Evolutionary conservation across 1,140 invertebrate genomes (phyloP).

Genomic region (Phenacoccus solenopsis): DNA sequence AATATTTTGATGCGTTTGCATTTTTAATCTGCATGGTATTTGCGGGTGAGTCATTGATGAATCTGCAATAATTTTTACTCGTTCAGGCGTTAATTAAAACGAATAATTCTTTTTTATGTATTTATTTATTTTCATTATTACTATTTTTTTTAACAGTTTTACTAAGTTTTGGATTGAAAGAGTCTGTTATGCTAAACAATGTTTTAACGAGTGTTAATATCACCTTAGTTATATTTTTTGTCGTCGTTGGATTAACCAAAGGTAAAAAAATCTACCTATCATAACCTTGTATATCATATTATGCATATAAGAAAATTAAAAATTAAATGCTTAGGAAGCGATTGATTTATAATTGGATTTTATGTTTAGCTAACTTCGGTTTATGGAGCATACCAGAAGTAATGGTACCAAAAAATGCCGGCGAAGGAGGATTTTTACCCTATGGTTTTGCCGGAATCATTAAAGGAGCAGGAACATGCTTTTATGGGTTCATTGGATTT

Average conservation of each 20-base stretch:
- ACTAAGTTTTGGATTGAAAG: neutral
- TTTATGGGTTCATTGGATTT: constrained; percentile 79
- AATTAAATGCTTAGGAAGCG: too few species aligned
- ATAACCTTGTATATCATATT: too few species aligned
- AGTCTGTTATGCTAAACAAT: neutral
- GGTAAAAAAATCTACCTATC: too few species aligned
- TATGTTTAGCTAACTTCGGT: constrained; percentile 36
- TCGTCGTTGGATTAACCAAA: neutral
- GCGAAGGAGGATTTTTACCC: constrained; percentile 65
- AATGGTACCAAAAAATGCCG: constrained; percentile 42
- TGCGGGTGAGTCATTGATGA: constrained; percentile 11
- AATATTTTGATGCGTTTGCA: constrained; percentile 29
- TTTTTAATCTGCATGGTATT: constrained; percentile 25
- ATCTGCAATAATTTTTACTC: neutral
- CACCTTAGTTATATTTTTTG: neutral
- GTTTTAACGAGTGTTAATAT: constrained; percentile 5
- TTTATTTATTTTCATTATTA: too few species aligned
- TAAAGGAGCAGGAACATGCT: constrained; percentile 73
- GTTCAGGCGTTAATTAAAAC: neutral
- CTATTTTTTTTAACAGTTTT: neutral
- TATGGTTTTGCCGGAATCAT: constrained; percentile 67
- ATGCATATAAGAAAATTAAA: too few species aligned
- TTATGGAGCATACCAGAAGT: constrained; percentile 54
- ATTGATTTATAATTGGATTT: too few species aligned
- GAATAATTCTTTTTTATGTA: neutral